Evolutionary conservation across 2,113 vertebrate species (phyloP), one percentile per base, ranked within the genome.

Genomic region (Clarias batrachus): DNA sequence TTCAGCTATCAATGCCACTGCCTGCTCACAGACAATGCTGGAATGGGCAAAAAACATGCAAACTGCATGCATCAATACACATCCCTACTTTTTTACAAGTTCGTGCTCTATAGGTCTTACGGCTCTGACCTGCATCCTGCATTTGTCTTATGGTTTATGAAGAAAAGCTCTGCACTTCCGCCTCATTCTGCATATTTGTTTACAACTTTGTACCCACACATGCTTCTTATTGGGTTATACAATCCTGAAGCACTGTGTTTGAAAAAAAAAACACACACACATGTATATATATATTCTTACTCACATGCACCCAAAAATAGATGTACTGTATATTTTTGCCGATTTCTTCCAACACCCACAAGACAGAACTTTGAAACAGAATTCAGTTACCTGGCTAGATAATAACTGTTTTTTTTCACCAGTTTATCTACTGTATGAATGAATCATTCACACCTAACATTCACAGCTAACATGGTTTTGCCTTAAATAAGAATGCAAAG

Each of bases 331-430:
- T 77, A 63, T 62, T 63, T 85, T 63, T 76, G 10, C 17, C 59
- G 12, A 76, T 63, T 76, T n/a, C 70, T 62, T 62, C 23, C 10
- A 41, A 76, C 33, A 77, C 57, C 71, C 83, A 76, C 83, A 85
- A 60, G 25, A 19, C 37, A 10, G 23, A 83, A 83, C 81, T 56
- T 48, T 74, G 23, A 63, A 68, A 70, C n/a, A 59, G 27, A 73
- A 84, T 84, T 76, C 57, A 77, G 21, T 83, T 19, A 70, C 33
- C 52, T 19, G 30, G 41, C 65, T 19, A 16, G n/a, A 57, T 25
- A 74, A 62, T 62, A 70, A 52, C 57, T 62, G 30, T 6, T 73
- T 65, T 85, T 41, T 85, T 78, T 10, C 62, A 62, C 7, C 7
- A 21, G 77, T 54, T 57, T n/a, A 68, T 30, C 62, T 85, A 37